Evolutionary conservation across 2,797 vertebrate genomes (phyloP).

Genomic region (Rhodeus uyekii): DNA sequence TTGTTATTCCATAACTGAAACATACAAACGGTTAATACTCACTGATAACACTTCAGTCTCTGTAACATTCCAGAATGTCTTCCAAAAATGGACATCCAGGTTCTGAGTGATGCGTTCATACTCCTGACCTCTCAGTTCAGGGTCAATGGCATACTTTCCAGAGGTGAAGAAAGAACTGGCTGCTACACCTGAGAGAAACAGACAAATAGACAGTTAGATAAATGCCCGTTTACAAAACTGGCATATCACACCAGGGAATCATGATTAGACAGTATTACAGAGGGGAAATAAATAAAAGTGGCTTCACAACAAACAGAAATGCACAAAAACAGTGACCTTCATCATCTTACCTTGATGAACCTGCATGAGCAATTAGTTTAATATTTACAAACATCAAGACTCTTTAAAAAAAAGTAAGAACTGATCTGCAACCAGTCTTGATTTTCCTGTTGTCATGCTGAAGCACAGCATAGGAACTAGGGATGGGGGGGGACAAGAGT

Average conservation of each 20-base stretch:
- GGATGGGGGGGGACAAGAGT: not conserved
- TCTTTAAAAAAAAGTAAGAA: not conserved
- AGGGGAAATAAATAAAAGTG: not conserved
- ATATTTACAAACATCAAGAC: not conserved
- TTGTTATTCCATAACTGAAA: not conserved
- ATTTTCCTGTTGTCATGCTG: not conserved
- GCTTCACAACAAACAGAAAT: not conserved
- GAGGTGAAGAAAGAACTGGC: conserved; percentile 91
- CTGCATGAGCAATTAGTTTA: not conserved
- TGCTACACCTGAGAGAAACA: conserved; percentile 77
- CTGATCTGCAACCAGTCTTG: not conserved
- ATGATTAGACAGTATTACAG: not conserved
- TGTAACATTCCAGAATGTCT: conserved; percentile 91
- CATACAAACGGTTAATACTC: conserved; percentile 60
- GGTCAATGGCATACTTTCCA: conserved; percentile 90
- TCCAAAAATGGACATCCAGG: conserved; percentile 93
- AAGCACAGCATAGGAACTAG: not conserved
- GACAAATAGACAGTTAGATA: not conserved
- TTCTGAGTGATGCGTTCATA: conserved; percentile 92
- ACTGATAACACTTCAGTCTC: conserved; percentile 89
- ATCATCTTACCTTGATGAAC: not conserved
- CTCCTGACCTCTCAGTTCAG: conserved; percentile 87
- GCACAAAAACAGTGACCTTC: not conserved
- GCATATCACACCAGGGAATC: not conserved
- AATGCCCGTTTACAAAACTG: not conserved